A percentile compares a stretch with the other conserved stretches of the same genome.
Evolutionary conservation across 2,797 vertebrate species (phyloP).

Genomic region (Lepus townsendii): DNA sequence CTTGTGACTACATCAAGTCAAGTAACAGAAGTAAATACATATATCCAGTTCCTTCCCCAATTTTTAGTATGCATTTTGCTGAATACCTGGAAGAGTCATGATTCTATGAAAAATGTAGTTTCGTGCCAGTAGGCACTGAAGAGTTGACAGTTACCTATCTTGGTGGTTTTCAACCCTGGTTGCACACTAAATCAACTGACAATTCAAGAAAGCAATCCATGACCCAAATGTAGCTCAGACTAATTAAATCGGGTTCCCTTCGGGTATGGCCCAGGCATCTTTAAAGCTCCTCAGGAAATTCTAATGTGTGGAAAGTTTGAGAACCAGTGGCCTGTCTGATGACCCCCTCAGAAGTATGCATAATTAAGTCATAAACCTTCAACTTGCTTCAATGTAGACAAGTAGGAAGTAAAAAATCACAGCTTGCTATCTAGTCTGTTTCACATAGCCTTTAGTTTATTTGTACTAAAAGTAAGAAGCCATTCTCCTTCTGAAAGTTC

Average conservation of each 20-base stretch:
- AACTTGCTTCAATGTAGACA: background rate
- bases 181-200: background rate
- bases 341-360: background rate
- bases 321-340: constrained; percentile 11
- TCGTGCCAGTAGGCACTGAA: background rate
- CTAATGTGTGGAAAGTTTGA: background rate
- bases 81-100: background rate
- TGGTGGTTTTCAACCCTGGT: background rate
- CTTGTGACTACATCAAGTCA: background rate
- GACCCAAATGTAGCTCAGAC: background rate
- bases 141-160: background rate
- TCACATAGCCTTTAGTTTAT: background rate
- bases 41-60: background rate
- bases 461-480: background rate
- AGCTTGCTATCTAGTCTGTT: background rate
- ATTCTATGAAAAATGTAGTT: background rate
- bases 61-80: background rate
- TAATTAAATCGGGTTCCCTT: constrained; percentile 47
- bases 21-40: background rate
- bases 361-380: constrained; percentile 54
- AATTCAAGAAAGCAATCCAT: background rate
- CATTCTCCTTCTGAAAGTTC: background rate
- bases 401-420: background rate
- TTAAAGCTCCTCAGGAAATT: background rate
- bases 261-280: background rate